phyloP scores from a whole-genome alignment of 2,113 vertebrate species.

The Pao palembangensis region DNA sequence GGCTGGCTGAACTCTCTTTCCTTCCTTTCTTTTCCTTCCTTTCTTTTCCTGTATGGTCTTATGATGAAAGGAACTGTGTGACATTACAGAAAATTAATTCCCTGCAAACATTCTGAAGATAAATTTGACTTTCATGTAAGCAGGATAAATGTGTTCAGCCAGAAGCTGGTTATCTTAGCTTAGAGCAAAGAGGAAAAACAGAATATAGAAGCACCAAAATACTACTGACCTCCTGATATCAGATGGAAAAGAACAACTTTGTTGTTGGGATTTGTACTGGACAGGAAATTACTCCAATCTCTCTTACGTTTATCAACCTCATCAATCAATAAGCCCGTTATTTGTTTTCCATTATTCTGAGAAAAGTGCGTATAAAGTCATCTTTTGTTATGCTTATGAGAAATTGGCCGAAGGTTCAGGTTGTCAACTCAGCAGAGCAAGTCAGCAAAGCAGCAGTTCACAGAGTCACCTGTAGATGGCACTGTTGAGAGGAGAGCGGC shows the following conservation, averaged over 20 bases:
- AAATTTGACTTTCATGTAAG: not conserved
- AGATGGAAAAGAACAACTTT: not conserved
- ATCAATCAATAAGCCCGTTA: too few species aligned
- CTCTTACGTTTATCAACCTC: too few species aligned
- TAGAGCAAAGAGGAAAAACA: not conserved
- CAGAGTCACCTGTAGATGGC: conserved; percentile 49
- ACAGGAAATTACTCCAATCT: too few species aligned
- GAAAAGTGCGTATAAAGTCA: not conserved
- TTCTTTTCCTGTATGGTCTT: not conserved
- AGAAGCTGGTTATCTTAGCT: not conserved
- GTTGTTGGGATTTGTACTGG: too few species aligned
- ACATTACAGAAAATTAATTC: not conserved
- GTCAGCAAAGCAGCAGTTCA: conserved; percentile 31
- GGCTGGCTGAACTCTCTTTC: too few species aligned
- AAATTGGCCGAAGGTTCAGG: not conserved
- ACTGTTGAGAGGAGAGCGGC: conserved; percentile 35
- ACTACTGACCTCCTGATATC: not conserved
- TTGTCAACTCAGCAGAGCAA: conserved; percentile 59
- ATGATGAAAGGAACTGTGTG: not conserved
- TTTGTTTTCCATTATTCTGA: not conserved
- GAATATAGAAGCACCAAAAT: not conserved
- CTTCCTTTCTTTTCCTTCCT: too few species aligned
- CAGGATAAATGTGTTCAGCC: not conserved
- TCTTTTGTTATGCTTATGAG: not conserved
- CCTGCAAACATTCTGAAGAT: not conserved